phyloP scores from a whole-genome alignment of 2,797 vertebrate genomes.

The Periparus ater region DNA sequence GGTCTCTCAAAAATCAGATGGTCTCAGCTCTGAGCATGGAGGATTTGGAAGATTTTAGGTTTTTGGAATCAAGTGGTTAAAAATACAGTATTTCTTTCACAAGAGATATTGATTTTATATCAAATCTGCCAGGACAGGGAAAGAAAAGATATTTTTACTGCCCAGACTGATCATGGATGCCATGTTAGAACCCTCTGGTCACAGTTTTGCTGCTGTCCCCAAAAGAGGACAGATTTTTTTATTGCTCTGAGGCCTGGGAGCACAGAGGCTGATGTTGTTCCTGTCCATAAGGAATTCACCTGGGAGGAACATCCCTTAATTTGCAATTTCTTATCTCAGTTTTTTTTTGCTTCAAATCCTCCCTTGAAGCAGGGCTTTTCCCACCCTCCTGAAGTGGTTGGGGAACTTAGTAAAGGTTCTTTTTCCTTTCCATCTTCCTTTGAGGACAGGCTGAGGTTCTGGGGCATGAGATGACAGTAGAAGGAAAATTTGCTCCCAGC shows the following conservation, averaged over 20 bases:
- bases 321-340: not conserved
- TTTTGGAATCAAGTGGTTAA: not conserved
- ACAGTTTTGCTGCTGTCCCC: not conserved
- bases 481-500: conserved; percentile 20
- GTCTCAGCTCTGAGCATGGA: not conserved
- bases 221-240: not conserved
- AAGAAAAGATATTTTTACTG: not conserved
- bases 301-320: not conserved
- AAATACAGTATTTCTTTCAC: not conserved
- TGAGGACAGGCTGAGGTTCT: not conserved
- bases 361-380: not conserved
- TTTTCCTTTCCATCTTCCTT: not conserved
- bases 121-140: not conserved
- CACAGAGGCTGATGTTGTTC: not conserved
- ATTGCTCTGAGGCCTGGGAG: not conserved
- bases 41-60: accelerated
- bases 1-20: not conserved
- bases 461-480: conserved; percentile 39
- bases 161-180: not conserved
- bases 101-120: not conserved
- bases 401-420: not conserved
- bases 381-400: not conserved
- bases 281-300: not conserved
- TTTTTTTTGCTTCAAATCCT: not conserved
- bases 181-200: not conserved